A percentile compares a stretch with the other conserved stretches of the same genome.
These are phyloP conservation scores for Drosophila kanekoi DNA, from an alignment of 2,888 invertebrate species.

Conservation along the genomic window DNA sequence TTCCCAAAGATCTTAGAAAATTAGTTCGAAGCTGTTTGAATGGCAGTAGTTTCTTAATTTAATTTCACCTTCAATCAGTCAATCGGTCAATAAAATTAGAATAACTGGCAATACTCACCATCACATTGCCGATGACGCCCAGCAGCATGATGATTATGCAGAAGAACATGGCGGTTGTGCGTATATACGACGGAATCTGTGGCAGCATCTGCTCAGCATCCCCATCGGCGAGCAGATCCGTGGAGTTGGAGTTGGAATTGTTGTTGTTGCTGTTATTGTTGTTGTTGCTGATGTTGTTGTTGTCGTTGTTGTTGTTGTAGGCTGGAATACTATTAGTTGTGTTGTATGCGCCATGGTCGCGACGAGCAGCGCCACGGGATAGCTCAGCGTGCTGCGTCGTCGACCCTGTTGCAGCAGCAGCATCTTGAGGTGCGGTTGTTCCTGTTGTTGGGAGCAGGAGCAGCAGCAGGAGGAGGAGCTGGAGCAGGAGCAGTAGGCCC, in stretches of 20 bases:
- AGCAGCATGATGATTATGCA: constrained; percentile 95
- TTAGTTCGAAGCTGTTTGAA: too few relatives aligned
- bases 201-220: constrained; percentile 83
- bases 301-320: constrained; percentile 47
- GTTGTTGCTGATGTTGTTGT: constrained; percentile 28
- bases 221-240: constrained; percentile 26
- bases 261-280: constrained; percentile 13
- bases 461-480: constrained; percentile 32
- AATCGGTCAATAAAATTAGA: background rate
- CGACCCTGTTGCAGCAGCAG: constrained; percentile 45
- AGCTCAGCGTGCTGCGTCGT: constrained; percentile 67
- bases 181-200: constrained; percentile 93
- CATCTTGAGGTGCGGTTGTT: constrained; percentile 50
- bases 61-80: background rate
- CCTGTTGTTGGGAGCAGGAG: too few relatives aligned
- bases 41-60: too few relatives aligned
- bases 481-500: constrained; percentile 48
- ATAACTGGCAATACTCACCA: constrained; percentile 86
- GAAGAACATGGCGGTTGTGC: constrained; percentile 94
- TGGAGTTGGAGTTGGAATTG: constrained; percentile 21
- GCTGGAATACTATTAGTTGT: constrained; percentile 75
- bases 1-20: too few relatives aligned
- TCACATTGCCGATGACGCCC: constrained; percentile 95
- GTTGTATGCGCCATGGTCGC: constrained; percentile 76
- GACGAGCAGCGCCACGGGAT: constrained; percentile 76